Percentiles rank a stretch among this genome's conserved stretches.
Conservation (phyloP, 2,888 invertebrate genomes). For the Pomacea canaliculata region DNA sequence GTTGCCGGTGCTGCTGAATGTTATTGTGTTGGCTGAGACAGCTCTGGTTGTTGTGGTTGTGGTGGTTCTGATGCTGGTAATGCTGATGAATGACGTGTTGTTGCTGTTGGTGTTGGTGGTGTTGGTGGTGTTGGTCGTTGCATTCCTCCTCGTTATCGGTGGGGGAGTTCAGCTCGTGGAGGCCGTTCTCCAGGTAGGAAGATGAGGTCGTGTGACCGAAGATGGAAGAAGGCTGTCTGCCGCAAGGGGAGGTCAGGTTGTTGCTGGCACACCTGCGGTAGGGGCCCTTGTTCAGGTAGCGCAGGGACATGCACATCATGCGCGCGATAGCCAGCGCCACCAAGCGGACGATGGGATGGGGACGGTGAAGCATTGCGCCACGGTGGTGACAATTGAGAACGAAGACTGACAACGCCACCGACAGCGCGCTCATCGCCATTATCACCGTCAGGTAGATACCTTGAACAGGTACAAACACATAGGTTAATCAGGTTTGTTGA, state of each 20-base stretch:
- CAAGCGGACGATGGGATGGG: conserved; percentile 59
- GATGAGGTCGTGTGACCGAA: background rate
- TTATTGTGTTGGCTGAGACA: background rate
- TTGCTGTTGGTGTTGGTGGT: background rate
- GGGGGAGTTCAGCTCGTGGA: conserved; percentile 12
- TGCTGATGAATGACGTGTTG: background rate
- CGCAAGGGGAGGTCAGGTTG: conserved; percentile 14
- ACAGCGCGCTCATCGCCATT: conserved; percentile 70
- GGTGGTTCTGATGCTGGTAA: conserved; percentile 4
- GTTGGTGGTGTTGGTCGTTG: background rate
- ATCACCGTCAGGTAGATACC: conserved; percentile 71
- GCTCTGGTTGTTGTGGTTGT: background rate
- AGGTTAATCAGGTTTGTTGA: background rate
- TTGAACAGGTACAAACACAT: conserved; percentile 32
- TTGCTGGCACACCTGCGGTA: conserved; percentile 1
- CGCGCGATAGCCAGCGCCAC: conserved; percentile 49
- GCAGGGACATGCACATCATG: conserved; percentile 46
- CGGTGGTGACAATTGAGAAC: conserved; percentile 70
- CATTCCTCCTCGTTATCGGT: background rate
- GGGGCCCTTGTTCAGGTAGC: conserved; percentile 31
- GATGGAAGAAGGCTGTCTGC: background rate
- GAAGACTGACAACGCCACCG: conserved; percentile 69
- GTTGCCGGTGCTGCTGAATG: background rate
- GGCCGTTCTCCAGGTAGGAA: background rate
- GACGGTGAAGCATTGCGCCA: conserved; percentile 53